Percentiles rank a stretch among this genome's conserved stretches.
phyloP scores from a whole-genome alignment of 2,113 vertebrate species.

The Mixornis gularis region DNA sequence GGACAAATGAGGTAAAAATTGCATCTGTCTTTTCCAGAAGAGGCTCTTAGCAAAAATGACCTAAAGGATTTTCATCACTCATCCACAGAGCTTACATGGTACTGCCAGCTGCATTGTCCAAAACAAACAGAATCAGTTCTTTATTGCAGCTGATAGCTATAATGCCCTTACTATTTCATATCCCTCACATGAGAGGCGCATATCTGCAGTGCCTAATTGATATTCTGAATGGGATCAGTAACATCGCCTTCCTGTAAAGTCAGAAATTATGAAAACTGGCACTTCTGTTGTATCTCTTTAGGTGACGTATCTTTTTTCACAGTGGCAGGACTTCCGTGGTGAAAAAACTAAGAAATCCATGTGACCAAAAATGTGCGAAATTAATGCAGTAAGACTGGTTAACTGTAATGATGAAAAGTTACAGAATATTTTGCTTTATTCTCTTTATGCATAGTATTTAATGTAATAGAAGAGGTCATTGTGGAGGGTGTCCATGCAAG shows the following conservation, averaged over 20 bases:
- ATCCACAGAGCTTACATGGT: not conserved
- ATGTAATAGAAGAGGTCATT: not conserved
- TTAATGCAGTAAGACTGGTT: not conserved
- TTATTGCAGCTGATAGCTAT: conserved; percentile 18
- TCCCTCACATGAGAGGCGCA: not conserved
- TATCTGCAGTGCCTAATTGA: not conserved
- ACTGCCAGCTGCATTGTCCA: not conserved
- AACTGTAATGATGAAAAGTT: not conserved
- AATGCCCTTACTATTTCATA: not conserved
- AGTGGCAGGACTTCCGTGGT: fast-evolving
- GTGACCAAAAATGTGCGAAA: not conserved
- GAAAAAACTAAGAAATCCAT: not conserved
- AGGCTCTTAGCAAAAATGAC: not conserved
- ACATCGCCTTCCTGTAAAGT: not conserved
- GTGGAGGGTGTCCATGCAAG: not conserved
- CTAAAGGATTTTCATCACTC: not conserved
- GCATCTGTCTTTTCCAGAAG: not conserved
- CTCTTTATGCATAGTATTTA: not conserved
- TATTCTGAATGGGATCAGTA: not conserved
- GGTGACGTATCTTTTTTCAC: not conserved
- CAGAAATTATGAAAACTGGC: not conserved
- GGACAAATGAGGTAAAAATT: not conserved
- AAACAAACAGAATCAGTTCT: not conserved
- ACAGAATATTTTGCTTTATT: not conserved
- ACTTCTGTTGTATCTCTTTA: not conserved